These are phyloP conservation scores for Fragum sueziense DNA, from an alignment of 2,888 invertebrate species.

Conservation along the genomic window DNA sequence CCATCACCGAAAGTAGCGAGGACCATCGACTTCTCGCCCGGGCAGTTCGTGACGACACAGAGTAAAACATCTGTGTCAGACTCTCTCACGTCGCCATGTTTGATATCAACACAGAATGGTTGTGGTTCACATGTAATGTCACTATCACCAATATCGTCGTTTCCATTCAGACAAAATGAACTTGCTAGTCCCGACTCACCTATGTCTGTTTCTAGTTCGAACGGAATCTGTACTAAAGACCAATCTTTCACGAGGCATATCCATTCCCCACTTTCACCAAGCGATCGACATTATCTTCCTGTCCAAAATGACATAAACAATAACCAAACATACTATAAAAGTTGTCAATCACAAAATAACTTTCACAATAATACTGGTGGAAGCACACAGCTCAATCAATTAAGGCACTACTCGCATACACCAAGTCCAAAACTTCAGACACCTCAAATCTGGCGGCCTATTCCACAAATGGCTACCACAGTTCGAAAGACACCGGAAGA, in stretches of 20 bases:
- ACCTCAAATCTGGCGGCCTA: constrained; percentile 41
- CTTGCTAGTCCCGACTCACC: constrained; percentile 62
- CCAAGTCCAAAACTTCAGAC: background rate
- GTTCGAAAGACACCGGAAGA: background rate
- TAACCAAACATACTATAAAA: background rate
- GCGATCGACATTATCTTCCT: background rate
- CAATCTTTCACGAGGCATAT: background rate
- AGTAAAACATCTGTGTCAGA: background rate
- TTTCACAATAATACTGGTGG: background rate
- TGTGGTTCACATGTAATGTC: constrained; percentile 39
- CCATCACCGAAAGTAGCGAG: constrained; percentile 39
- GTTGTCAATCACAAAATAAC: background rate
- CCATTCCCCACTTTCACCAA: background rate
- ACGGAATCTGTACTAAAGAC: background rate
- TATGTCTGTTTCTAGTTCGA: constrained; percentile 11
- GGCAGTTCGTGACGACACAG: background rate
- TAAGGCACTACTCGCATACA: background rate
- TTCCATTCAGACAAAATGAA: constrained; percentile 60
- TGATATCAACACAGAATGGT: constrained; percentile 2
- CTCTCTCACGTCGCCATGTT: background rate
- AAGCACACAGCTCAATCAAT: background rate
- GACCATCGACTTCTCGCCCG: constrained; percentile 30
- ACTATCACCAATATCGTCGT: constrained; percentile 59
- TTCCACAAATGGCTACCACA: constrained; percentile 40
- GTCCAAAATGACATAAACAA: constrained; percentile 8